These are phyloP conservation scores for Dicrurus megarhynchus DNA, from an alignment of 2,113 vertebrate species.

Conservation along the genomic window DNA sequence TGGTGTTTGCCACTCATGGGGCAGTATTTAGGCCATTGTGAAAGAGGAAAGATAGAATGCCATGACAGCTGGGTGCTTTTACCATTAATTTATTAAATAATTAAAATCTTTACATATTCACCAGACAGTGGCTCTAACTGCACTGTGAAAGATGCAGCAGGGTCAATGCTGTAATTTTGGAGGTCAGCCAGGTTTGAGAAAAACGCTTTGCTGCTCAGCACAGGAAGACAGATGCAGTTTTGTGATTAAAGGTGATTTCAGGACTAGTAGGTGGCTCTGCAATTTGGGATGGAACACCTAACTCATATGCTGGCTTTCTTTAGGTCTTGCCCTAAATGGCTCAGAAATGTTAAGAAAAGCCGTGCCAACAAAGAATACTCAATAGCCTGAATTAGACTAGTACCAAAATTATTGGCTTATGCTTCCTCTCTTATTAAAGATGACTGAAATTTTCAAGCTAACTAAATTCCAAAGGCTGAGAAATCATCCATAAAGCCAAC, in stretches of 20 bases:
- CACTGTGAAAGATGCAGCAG: not conserved
- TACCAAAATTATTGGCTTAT: not conserved
- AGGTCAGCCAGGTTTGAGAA: not conserved
- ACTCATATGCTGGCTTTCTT: not conserved
- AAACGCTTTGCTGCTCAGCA: not conserved
- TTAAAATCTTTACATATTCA: not conserved
- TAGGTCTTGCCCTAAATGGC: not conserved
- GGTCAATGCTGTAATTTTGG: not conserved
- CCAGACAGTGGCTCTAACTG: not conserved
- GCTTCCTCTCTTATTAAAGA: not conserved
- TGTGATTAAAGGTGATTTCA: not conserved
- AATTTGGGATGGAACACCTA: not conserved
- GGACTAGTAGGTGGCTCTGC: not conserved
- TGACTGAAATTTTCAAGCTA: not conserved
- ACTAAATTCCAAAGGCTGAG: not conserved
- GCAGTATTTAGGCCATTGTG: not conserved
- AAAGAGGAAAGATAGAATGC: not conserved
- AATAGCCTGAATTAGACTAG: not conserved
- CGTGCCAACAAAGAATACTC: not conserved
- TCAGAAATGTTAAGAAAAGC: not conserved
- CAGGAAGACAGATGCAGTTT: not conserved
- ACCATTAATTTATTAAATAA: not conserved
- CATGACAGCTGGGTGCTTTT: not conserved
- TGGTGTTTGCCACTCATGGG: not conserved
- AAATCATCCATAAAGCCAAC: not conserved